Base-by-base conservation (phyloP, 1,140 invertebrate genomes). In the Psix sp. region DNA sequence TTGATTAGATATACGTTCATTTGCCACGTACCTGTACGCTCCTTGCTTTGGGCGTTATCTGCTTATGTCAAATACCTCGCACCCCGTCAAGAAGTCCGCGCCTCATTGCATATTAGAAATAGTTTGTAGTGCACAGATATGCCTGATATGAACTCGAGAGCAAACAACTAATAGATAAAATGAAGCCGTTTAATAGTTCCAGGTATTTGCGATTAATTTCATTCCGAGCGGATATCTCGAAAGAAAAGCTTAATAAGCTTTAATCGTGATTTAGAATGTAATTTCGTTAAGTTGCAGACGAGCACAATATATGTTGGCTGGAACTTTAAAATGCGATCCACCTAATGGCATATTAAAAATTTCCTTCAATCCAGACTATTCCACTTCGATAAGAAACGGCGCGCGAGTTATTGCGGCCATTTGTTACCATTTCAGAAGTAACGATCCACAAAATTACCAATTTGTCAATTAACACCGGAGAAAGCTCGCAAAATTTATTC, bases 361-460 rank as follows among this genome's bases (percentile, higher is more conserved):
- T 68, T 36, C 20, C 49, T 14, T 18, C 45, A 51, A 62, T 62
- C 49, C 60, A 21, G 62, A 48, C 35, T 42, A 56, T 48, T 6
- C 31, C 20, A 15, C 15, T 57, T 59, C 45, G 52, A 67, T 59
- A 67, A 67, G 63, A 67, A 57, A 67, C 36, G 43, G 11, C 7
- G 46, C 20, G 38, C 38, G 15, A 48, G 33, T 29, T 70, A 70
- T 70, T 70, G 42, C 46, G 14, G 38, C 31, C 54, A 60, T 70
- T 70, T 36, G 56, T 70, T 70, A 60, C 66, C 56, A 60, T 70
- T 70, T 54, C 46, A 39, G 42, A 60, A 70, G 56, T 60, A 70
- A 59, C 63, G 52, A 46, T 51, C 52, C 52, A 67, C 63, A 57
- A 70, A 70, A 70, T 70, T 60, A 60, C 54, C 66, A 60, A 70